Evolutionary conservation across 2,888 invertebrate species (phyloP), one percentile per base, ranked within the genome.

Genomic region (Chloromyia formosa): DNA sequence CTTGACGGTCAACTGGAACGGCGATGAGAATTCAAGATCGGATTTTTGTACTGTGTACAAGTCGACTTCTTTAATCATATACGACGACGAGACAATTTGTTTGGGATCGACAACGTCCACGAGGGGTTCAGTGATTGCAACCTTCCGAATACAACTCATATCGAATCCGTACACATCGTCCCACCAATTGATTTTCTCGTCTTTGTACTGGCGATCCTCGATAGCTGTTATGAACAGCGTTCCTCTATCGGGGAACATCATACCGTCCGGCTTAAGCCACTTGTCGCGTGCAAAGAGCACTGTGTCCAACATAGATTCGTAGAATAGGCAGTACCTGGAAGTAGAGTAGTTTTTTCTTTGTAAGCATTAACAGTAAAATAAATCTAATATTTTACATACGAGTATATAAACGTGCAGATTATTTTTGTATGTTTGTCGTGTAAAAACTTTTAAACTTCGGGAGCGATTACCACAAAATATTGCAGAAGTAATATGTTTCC

Each of bases 121-220:
- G 1, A 99, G 88, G 0, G 99, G 99, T 86, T 99, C 99, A 49
- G 95, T 94, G 79, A 99, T 97, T 18, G 99, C 99, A 77, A 98
- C 96, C 86, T 97, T 95, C 73, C 98, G 90, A 83, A 99, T 98
- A 80, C 96, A 96, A 80, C 96, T 96, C 99, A 99, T 99, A 86
- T 99, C 96, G 83, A 99, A 99, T 68, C 99, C 99, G 82, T 99
- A 99, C 1, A 99, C 99, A 86, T 96, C 96, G 82, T 98, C 97
- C 99, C 99, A 99, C 98, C 98, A 99, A 87, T 99, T 98, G 80
- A 99, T 99, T 87, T 99, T 99, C 86, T 99, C 98, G 83, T 99
- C 98, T 86, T 99, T 99, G 87, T 99, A 99, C 87, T 99, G 98
- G 20, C 98, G 90, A 86, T 99, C 99, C 86, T 96, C 95, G 76